Percentiles rank a stretch among this genome's conserved stretches.
phyloP scores from a whole-genome alignment of 2,113 vertebrate species.

The Limanda limanda region DNA sequence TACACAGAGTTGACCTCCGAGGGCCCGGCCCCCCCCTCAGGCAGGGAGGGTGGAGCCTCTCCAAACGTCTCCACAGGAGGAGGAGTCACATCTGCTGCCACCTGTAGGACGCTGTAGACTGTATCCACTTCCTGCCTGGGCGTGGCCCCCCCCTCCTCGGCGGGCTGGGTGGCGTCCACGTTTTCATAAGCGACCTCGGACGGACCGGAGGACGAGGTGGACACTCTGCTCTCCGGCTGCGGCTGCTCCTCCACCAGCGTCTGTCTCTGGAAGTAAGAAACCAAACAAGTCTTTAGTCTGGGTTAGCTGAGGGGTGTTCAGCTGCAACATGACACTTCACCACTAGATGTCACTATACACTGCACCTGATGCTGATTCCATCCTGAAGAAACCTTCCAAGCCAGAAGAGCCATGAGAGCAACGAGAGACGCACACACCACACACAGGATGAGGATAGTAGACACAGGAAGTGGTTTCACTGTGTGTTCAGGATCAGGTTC shows the following conservation, averaged over 20 bases:
- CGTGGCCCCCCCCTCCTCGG: no score
- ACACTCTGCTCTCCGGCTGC: not conserved
- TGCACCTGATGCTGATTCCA: not conserved
- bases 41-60: not conserved
- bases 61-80: not conserved
- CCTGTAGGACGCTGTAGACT: not conserved
- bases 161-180: not conserved
- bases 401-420: rapidly evolving
- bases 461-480: rapidly evolving
- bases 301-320: no score
- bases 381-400: rapidly evolving
- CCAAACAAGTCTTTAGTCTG: no score
- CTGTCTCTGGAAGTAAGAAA: slow-evolving; percentile 8
- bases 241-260: not conserved
- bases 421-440: rapidly evolving
- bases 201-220: slow-evolving; percentile 14
- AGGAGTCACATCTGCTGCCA: rapidly evolving
- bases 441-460: rapidly evolving
- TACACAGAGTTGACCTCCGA: slow-evolving; percentile 29
- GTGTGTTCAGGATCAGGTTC: rapidly evolving
- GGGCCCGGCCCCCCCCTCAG: not conserved
- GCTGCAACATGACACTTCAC: no score
- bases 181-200: slow-evolving; percentile 55
- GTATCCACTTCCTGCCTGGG: not conserved
- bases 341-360: no score